Evolutionary conservation across 2,113 vertebrate genomes (phyloP).

Genomic region (Grallaria varia): DNA sequence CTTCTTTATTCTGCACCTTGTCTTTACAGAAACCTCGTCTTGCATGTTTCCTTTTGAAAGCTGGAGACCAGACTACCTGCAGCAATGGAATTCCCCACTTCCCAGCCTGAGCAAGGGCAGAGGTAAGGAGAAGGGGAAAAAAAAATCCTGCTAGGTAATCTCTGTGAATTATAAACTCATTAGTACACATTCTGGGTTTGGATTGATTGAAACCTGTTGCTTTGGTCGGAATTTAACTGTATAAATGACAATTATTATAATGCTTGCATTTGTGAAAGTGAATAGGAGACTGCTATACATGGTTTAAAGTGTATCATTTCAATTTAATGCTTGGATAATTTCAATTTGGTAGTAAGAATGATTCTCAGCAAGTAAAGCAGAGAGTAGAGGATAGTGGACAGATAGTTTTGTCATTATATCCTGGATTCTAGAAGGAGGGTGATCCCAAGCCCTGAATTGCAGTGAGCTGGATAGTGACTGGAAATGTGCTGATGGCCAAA

Average conservation of each 20-base stretch:
- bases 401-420: background rate
- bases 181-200: background rate
- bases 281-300: background rate
- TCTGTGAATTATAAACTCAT: background rate
- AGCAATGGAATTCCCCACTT: background rate
- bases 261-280: background rate
- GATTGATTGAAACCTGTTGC: background rate
- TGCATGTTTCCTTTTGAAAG: background rate
- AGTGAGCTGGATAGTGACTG: background rate
- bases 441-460: background rate
- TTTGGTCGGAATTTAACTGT: background rate
- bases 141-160: background rate
- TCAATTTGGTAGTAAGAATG: background rate
- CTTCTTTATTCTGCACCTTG: background rate
- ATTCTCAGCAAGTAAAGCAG: background rate
- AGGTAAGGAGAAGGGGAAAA: background rate
- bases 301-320: background rate
- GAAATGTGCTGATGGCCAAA: background rate
- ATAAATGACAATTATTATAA: background rate
- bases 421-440: background rate
- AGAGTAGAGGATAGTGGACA: background rate
- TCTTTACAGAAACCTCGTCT: background rate
- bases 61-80: background rate
- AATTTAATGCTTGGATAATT: background rate
- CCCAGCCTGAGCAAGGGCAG: background rate